phyloP scores from a whole-genome alignment of 2,113 vertebrate genomes.

The Cyanoderma ruficeps region DNA sequence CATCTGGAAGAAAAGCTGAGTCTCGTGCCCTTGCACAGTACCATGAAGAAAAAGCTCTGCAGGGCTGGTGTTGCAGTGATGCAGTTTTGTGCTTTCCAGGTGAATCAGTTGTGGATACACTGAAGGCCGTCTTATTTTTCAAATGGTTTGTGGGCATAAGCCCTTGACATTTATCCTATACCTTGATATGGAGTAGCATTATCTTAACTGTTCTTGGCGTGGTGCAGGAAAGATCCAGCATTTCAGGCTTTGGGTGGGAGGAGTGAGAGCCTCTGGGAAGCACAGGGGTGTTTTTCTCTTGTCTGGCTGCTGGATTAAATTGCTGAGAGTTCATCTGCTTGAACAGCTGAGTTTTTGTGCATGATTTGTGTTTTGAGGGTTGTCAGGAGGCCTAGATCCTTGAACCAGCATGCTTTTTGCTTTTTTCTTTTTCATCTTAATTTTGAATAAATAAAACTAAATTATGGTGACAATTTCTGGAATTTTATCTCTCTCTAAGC shows the following conservation, averaged over 20 bases:
- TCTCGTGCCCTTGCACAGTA: background rate
- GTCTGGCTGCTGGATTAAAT: conserved; percentile 32
- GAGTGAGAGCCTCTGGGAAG: background rate
- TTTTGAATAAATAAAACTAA: background rate
- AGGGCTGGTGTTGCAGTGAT: background rate
- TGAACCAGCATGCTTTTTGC: background rate
- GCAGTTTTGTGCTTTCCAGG: background rate
- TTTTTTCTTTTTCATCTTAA: background rate
- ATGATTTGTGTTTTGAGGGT: conserved; percentile 19
- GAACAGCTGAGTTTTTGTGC: background rate
- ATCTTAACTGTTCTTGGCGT: background rate
- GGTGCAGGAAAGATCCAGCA: background rate
- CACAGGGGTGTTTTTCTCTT: conserved; percentile 8
- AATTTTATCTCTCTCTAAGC: background rate
- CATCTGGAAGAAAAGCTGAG: background rate
- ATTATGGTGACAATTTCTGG: background rate
- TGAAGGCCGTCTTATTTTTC: background rate
- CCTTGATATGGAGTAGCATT: background rate
- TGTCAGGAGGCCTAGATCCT: background rate
- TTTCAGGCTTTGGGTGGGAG: background rate
- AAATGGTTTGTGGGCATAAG: background rate
- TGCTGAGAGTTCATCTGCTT: conserved; percentile 7
- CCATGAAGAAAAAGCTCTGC: background rate
- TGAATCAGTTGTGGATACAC: background rate
- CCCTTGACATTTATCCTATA: background rate